Percentiles rank a stretch among this genome's conserved stretches.
phyloP scores from a whole-genome alignment of 2,113 vertebrate species.

The Cyanoderma ruficeps region DNA sequence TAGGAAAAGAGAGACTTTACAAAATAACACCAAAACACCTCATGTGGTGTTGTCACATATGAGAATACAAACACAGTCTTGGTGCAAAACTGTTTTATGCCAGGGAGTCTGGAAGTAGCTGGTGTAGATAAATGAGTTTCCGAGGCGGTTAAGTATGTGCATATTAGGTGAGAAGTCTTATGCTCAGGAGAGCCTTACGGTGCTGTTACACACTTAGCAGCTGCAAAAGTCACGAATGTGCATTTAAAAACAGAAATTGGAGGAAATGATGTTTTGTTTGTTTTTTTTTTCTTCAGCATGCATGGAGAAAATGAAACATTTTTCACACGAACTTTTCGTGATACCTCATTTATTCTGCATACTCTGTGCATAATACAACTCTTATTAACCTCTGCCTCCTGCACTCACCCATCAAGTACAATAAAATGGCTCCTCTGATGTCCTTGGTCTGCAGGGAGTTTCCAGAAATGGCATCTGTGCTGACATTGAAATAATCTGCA shows the following conservation, averaged over 20 bases:
- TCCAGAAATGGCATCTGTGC: slow-evolving; percentile 60
- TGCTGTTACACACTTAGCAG: rapidly evolving
- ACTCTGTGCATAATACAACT: not conserved
- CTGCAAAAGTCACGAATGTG: not conserved
- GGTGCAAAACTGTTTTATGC: slow-evolving; percentile 47
- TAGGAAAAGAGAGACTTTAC: slow-evolving; percentile 45
- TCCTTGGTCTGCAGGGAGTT: slow-evolving; percentile 61
- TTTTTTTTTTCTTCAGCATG: not conserved
- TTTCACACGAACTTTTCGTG: not conserved
- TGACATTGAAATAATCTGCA: slow-evolving; percentile 62
- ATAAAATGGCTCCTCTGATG: slow-evolving; percentile 57
- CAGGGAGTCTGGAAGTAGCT: slow-evolving; percentile 35
- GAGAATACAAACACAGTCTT: slow-evolving; percentile 58
- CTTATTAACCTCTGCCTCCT: slow-evolving; percentile 55
- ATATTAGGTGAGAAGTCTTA: slow-evolving; percentile 42
- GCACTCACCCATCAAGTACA: slow-evolving; percentile 27
- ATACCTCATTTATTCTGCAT: not conserved
- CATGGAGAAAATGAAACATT: not conserved
- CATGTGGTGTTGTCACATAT: slow-evolving; percentile 33
- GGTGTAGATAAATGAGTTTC: slow-evolving; percentile 33
- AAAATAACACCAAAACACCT: slow-evolving; percentile 48
- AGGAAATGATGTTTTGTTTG: not conserved
- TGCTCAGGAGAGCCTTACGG: not conserved
- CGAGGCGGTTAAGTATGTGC: not conserved
- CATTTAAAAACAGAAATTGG: not conserved